A percentile compares a stretch with the other conserved stretches of the same genome.
Evolutionary conservation across 2,113 vertebrate genomes (phyloP).

Genomic region (Pagrus major): DNA sequence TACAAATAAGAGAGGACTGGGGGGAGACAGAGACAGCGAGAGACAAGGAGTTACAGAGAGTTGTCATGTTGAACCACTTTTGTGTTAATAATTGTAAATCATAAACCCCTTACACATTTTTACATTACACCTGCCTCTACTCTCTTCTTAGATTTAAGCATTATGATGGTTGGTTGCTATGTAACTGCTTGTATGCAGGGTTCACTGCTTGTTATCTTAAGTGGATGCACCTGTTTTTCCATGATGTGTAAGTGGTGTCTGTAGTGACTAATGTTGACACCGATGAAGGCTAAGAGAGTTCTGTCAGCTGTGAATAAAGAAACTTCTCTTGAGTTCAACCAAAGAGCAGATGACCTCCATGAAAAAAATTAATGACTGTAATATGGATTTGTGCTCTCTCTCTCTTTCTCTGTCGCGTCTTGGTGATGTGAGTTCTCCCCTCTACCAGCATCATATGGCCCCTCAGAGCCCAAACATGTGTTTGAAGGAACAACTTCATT

Average conservation of each 20-base stretch:
- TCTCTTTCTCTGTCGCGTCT: background rate
- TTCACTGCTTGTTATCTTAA: background rate
- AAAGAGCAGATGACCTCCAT: background rate
- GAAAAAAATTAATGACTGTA: constrained; percentile 11
- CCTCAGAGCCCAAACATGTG: constrained; percentile 65
- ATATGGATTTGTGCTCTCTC: constrained; percentile 32
- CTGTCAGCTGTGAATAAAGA: background rate
- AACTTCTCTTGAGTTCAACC: background rate
- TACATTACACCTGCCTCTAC: too few relatives aligned
- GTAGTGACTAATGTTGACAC: background rate
- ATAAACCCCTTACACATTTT: background rate
- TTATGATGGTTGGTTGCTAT: background rate
- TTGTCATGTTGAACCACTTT: background rate
- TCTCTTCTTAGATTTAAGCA: background rate
- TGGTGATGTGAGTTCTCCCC: constrained; percentile 20
- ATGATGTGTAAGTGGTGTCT: background rate
- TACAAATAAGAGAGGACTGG: background rate
- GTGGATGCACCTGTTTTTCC: background rate
- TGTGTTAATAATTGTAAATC: background rate
- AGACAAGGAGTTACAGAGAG: background rate
- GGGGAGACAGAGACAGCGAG: background rate
- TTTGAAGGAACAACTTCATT: constrained; percentile 76
- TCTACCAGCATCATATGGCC: constrained; percentile 24
- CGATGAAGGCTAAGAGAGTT: background rate
- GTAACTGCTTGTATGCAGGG: background rate